These are phyloP conservation scores for Papilio gigon DNA, from an alignment of 2,888 invertebrate species.

Conservation along the genomic window DNA sequence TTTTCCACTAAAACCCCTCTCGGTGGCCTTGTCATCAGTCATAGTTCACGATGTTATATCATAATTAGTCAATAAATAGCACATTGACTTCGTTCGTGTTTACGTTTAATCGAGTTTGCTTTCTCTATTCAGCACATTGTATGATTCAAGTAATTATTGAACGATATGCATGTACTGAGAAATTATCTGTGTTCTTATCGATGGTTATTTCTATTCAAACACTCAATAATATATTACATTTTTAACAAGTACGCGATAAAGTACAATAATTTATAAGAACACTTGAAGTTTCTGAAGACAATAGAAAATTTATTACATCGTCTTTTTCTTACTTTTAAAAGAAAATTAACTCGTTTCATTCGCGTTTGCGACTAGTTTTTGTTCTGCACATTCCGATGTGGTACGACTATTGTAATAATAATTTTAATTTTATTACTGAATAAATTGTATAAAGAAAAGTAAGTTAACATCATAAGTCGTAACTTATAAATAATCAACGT, in stretches of 20 bases:
- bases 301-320: background rate
- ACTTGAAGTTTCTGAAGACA: background rate
- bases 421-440: slow-evolving; percentile 4
- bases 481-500: slow-evolving; percentile 8
- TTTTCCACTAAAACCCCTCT: too few relatives aligned
- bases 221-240: background rate
- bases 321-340: background rate
- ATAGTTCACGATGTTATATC: background rate
- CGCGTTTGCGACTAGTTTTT: background rate
- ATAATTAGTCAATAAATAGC: background rate
- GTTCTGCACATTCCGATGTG: background rate
- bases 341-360: background rate
- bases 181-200: background rate
- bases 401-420: background rate
- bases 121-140: slow-evolving; percentile 3
- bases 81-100: background rate
- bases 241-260: background rate
- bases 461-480: background rate
- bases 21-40: too few relatives aligned
- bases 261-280: background rate
- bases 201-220: background rate
- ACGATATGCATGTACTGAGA: background rate
- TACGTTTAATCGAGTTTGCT: slow-evolving; percentile 5
- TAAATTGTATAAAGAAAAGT: background rate
- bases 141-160: background rate